Evolutionary conservation across 2,797 vertebrate species (phyloP).

Genomic region (Tokudaia muenninki): DNA sequence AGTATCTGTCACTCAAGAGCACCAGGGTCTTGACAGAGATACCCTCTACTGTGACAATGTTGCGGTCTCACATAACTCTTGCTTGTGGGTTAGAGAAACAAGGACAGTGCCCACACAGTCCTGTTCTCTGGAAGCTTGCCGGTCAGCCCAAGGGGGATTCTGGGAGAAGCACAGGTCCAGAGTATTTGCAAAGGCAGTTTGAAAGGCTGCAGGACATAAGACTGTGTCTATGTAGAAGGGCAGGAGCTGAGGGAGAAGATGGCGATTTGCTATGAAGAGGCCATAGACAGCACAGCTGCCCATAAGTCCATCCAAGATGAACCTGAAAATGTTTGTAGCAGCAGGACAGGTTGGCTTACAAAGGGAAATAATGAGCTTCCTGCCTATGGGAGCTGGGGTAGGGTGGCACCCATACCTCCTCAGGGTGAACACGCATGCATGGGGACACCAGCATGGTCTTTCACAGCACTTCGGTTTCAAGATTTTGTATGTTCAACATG

Average conservation of each 20-base stretch:
- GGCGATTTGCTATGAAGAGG: not conserved
- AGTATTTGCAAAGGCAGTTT: not conserved
- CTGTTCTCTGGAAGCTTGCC: not conserved
- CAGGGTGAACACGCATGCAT: too few relatives aligned
- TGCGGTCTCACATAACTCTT: not conserved
- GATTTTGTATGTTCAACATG: not conserved
- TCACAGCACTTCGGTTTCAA: not conserved
- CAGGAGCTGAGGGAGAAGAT: not conserved
- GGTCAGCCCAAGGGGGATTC: not conserved
- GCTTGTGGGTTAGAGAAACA: not conserved
- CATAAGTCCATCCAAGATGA: not conserved
- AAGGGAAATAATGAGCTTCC: too few relatives aligned
- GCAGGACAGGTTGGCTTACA: not conserved
- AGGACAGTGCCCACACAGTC: not conserved
- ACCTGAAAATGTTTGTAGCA: not conserved
- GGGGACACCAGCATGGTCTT: not conserved
- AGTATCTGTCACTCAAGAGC: not conserved
- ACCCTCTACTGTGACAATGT: too few relatives aligned
- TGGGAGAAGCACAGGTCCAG: not conserved
- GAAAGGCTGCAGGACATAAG: not conserved
- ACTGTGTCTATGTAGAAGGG: not conserved
- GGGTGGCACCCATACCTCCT: not conserved
- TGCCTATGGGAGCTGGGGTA: not conserved
- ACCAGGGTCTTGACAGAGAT: not conserved
- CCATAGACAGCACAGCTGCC: not conserved